These are phyloP conservation scores for Tenthredo livida DNA, from an alignment of 2,888 invertebrate species.

Conservation along the genomic window DNA sequence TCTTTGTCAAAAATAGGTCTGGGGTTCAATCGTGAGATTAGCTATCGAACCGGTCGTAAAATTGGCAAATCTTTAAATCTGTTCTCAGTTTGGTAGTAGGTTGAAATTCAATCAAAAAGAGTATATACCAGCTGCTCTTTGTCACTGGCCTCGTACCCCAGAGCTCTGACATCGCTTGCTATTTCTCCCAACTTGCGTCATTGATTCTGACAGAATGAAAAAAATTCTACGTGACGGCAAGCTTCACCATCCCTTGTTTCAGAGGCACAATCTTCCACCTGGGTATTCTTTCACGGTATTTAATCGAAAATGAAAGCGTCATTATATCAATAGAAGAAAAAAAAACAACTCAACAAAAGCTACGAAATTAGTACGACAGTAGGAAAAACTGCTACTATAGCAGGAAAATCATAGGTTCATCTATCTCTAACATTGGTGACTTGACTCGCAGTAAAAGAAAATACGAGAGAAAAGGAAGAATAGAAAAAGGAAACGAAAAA, in stretches of 20 bases:
- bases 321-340: background rate
- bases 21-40: background rate
- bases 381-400: background rate
- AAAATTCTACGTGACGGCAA: background rate
- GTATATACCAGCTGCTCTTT: conserved; percentile 16
- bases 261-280: background rate
- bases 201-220: background rate
- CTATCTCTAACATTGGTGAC: background rate
- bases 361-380: background rate
- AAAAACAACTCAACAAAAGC: background rate
- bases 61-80: background rate
- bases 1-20: background rate
- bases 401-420: background rate
- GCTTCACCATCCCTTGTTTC: background rate
- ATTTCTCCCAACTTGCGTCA: background rate
- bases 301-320: background rate
- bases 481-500: background rate
- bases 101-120: background rate
- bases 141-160: background rate
- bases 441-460: background rate
- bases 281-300: background rate
- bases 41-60: background rate
- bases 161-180: background rate
- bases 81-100: background rate
- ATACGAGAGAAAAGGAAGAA: background rate